Conservation (phyloP, 2,797 vertebrate species). For the Vireo griseus region DNA sequence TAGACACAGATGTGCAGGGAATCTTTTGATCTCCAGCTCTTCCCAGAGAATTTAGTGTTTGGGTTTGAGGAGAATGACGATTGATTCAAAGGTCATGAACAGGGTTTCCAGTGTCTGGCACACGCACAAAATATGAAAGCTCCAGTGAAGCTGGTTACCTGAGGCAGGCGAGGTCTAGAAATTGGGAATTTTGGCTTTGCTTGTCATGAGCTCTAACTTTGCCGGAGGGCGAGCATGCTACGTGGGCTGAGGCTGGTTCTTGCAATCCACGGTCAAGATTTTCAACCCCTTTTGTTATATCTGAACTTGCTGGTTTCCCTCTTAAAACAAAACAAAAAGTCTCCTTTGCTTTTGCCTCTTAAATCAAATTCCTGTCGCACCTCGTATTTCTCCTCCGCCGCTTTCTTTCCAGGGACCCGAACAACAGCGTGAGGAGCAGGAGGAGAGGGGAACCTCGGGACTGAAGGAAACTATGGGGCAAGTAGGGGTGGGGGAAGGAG, state of each 20-base stretch:
- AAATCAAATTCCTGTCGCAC: background rate
- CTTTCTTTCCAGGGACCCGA: background rate
- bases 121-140: background rate
- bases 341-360: background rate
- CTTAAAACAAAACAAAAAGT: background rate
- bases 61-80: background rate
- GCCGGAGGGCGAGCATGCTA: conserved; percentile 4
- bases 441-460: background rate
- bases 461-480: background rate
- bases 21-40: conserved; percentile 40
- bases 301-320: background rate
- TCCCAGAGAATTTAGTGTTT: background rate
- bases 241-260: background rate
- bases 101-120: background rate
- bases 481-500: background rate
- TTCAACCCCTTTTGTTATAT: conserved; percentile 21
- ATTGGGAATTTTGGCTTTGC: conserved; percentile 4
- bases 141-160: conserved; percentile 18
- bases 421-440: background rate
- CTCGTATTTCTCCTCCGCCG: background rate
- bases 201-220: conserved; percentile 30
- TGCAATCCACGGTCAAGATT: background rate
- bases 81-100: background rate
- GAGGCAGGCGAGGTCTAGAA: background rate
- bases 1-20: conserved; percentile 25